Base-by-base conservation (phyloP, 2,797 vertebrate genomes). In the Neosilurus mollespiculum region DNA sequence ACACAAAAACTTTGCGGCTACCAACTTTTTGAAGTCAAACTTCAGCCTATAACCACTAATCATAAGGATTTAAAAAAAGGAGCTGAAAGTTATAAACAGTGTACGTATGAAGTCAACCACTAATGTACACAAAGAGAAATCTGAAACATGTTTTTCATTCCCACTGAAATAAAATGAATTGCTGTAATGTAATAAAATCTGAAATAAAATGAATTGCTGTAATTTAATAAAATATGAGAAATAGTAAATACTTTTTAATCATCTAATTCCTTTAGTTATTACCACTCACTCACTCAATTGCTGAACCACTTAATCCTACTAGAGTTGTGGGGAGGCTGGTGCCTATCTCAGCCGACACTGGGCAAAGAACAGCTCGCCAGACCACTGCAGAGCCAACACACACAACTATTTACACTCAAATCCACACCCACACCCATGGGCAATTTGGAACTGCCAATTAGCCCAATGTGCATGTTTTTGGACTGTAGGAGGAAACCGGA, bases 161-260 rank as follows among this genome's bases (percentile, higher is more conserved):
- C 22, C 11, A 43, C 59, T 56, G 54, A 82, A 84, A 75, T 62
- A n/a, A 64, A 76, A 22, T 37, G 10, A 56, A 73, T 64, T 80
- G 78, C 10, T 64, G 61, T 83, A 67, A 54, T 64, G 66, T 64
- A 84, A 86, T 62, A 80, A 72, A 69, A 71, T 81, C 70, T 83
- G 83, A 81, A 84, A 75, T 62, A n/a, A 64, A 76, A 22, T 37
- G 10, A 56, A 73, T 64, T 80, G 78, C 10, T 64, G 61, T 83
- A 67, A 54, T 64, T 59, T 64, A 84, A 86, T 62, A 80, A 72
- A 69, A 71, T 81, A 75, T 83, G 83, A 81, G 61, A 61, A 69
- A 70, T 83, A 69, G 59, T 83, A 67, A 84, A 84, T 72, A 84
- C 24, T 12, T 37, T 83, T 87, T 83, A 70, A 84, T 64, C 37